Base-by-base conservation (phyloP, 2,113 vertebrate species). In the Elanus axillaris region DNA sequence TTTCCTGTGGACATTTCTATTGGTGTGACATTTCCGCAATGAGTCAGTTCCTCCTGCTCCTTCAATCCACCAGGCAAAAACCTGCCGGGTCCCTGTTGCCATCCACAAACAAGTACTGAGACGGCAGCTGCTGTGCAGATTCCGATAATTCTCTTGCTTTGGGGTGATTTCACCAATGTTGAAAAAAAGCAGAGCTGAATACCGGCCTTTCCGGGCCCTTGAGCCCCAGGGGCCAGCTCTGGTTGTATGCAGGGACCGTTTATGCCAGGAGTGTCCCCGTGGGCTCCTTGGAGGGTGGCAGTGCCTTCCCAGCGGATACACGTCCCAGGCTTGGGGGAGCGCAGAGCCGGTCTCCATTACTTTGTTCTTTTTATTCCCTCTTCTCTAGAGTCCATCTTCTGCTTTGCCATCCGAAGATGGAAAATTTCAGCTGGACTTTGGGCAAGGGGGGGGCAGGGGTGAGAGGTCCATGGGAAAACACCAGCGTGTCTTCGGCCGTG, bases 401-500 rank as follows among this genome's bases (percentile, higher is more conserved):
- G 23, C 71, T 82, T 79, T 80, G n/a, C 53, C 45, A 32, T 76
- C 29, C 18, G 43, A 84, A 86, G 43, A n/a, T 13, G 15, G 59
- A 89, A 91, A 60, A 29, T 48, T 25, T 68, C 43, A 79, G 72
- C 16, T 88, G 40, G 15, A 15, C 29, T 75, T 78, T 1, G 18
- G 16, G 58, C 10, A 43, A 53, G 26, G 43, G 48, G 19, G 6
- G 3, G 64, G 19, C 59, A 86, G 13, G 43, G 17, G 11, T 2
- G 6, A 86, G 56, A 79, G 20, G 56, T 91, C 36, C 22, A 1
- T 56, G 34, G 25, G 43, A 29, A 72, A 53, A 55, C 63, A 67
- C 25, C 1, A 2, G 3, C 1, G 0, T 40, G 16, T 58, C 47
- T 91, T 34, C 62, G 62, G 53, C 42, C 2, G 0, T 43, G 43